Percentiles rank a stretch among this genome's conserved stretches.
phyloP scores from a whole-genome alignment of 2,113 vertebrate species.

The Calidris pygmaea region DNA sequence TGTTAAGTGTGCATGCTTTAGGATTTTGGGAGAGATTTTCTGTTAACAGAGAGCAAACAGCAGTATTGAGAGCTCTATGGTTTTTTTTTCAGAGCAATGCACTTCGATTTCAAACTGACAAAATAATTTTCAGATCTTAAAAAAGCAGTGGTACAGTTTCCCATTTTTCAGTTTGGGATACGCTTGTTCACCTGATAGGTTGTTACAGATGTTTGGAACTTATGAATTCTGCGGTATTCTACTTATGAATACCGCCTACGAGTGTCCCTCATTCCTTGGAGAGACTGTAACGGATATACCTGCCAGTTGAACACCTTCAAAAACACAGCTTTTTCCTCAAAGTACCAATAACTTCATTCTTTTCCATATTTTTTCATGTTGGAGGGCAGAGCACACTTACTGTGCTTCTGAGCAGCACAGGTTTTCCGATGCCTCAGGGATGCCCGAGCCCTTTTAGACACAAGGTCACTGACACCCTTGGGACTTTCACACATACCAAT shows the following conservation, averaged over 20 bases:
- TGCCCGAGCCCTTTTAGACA: neutral
- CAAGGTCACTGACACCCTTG: neutral
- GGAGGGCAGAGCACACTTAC: neutral
- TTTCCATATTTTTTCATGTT: neutral
- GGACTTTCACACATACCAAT: neutral
- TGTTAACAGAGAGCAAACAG: neutral
- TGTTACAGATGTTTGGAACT: neutral
- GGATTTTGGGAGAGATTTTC: neutral
- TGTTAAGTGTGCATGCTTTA: neutral
- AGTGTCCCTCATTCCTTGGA: neutral
- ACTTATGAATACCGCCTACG: no score
- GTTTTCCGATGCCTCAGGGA: neutral
- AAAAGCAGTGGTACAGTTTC: neutral
- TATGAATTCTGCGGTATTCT: neutral
- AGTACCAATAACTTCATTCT: neutral
- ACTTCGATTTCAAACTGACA: neutral
- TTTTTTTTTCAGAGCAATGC: neutral
- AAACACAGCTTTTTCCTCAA: neutral
- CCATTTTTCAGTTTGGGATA: neutral
- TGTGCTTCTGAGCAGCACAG: neutral
- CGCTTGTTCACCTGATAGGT: neutral
- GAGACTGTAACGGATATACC: neutral
- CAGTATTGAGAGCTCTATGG: neutral
- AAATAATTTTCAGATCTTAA: neutral
- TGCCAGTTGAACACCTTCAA: neutral